Evolutionary conservation across 1,140 invertebrate genomes (phyloP).

Genomic region (Globodera rostochiensis): DNA sequence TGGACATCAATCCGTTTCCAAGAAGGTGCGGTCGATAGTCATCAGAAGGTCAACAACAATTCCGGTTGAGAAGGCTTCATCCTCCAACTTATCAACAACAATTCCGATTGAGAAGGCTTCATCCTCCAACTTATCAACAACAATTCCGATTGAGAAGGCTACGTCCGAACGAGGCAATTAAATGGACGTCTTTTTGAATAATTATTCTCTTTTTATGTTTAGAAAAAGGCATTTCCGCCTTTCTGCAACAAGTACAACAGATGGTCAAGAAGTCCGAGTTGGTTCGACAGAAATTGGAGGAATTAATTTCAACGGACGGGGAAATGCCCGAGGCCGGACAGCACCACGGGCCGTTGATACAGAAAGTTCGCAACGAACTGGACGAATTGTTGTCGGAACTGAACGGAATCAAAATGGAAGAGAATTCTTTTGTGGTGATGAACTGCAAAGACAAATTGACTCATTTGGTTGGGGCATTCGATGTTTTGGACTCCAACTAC

Average conservation of each 20-base stretch:
- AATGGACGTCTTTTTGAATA: no score
- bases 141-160: neutral
- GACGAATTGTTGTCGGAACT: neutral
- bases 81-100: neutral
- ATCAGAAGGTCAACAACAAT: neutral
- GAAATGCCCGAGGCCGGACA: neutral
- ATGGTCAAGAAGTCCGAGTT: neutral
- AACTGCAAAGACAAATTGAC: neutral
- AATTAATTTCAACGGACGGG: neutral
- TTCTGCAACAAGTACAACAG: neutral
- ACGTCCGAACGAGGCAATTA: no score
- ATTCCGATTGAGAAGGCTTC: neutral
- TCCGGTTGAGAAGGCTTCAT: neutral
- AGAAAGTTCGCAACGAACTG: neutral
- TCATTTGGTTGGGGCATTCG: neutral
- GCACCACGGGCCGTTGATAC: neutral
- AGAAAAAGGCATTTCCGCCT: neutral
- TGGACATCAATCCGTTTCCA: neutral
- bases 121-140: neutral
- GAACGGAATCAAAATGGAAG: neutral
- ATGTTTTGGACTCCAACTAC: neutral
- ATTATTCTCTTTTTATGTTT: neutral
- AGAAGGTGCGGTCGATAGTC: neutral
- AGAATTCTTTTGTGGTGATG: neutral
- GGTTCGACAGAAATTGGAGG: neutral